These are phyloP conservation scores for Paraescarpia echinospica DNA, from an alignment of 1,140 invertebrate species.

Conservation along the genomic window DNA sequence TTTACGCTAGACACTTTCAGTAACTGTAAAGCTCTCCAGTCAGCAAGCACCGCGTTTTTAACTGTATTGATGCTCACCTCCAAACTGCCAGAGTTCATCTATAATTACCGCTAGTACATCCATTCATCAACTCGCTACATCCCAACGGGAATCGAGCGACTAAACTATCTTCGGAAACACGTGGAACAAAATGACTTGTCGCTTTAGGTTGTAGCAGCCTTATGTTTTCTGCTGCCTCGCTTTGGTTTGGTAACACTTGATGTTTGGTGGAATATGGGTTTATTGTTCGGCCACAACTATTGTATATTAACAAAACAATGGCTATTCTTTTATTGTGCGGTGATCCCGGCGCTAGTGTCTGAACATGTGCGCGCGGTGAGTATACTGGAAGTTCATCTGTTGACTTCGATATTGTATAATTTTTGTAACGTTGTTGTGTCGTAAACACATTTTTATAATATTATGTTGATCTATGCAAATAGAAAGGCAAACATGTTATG, in stretches of 20 bases:
- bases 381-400: neutral
- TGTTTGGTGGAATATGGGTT: neutral
- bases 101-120: neutral
- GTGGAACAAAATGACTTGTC: neutral
- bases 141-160: neutral
- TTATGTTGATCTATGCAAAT: neutral
- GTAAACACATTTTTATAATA: neutral
- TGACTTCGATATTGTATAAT: neutral
- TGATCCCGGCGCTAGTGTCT: neutral
- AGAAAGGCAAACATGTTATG: neutral
- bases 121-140: neutral
- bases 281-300: neutral
- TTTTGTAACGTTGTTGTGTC: neutral
- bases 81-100: neutral
- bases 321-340: neutral
- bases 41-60: neutral
- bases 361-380: neutral
- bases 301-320: neutral
- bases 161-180: neutral
- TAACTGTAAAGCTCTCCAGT: too few relatives aligned
- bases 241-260: neutral
- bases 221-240: neutral
- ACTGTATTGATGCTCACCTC: neutral
- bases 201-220: neutral
- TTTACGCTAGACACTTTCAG: too few relatives aligned